phyloP scores from a whole-genome alignment of 2,888 invertebrate genomes.

The Timandra comae region DNA sequence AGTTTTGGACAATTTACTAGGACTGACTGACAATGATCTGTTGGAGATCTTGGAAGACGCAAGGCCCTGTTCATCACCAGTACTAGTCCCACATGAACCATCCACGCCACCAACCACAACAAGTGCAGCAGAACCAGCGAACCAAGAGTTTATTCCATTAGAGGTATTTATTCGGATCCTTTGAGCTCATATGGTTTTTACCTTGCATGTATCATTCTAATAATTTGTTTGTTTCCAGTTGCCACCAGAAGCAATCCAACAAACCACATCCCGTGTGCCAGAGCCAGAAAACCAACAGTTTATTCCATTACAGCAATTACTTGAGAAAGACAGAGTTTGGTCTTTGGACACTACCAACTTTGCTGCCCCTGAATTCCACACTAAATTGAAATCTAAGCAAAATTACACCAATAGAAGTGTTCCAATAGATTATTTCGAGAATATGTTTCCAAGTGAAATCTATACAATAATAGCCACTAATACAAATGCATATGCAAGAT shows the following conservation, averaged over 20 bases:
- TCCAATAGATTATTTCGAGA: conserved; percentile 3
- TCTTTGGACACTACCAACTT: neutral
- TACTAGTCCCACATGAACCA: neutral
- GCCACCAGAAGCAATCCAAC: neutral
- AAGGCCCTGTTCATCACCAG: neutral
- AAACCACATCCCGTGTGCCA: neutral
- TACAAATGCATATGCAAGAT: conserved; percentile 9
- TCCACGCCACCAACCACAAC: no score
- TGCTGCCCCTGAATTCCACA: neutral
- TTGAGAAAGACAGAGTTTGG: neutral
- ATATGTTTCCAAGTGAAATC: conserved; percentile 7
- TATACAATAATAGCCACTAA: conserved; percentile 4
- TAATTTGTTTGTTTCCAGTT: neutral
- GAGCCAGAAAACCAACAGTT: neutral
- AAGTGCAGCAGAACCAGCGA: no score
- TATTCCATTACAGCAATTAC: neutral
- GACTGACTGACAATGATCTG: conserved; percentile 2
- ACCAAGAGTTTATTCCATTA: no score
- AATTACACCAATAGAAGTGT: conserved; percentile 1
- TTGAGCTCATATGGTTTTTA: neutral
- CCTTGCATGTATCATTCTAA: neutral
- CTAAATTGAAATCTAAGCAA: neutral
- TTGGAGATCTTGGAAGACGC: conserved; percentile 1
- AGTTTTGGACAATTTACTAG: conserved; percentile 1
- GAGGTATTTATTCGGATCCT: neutral